A percentile compares a stretch with the other conserved stretches of the same genome.
These are phyloP conservation scores for Nineta flava DNA, from an alignment of 2,888 invertebrate genomes.

Conservation along the genomic window DNA sequence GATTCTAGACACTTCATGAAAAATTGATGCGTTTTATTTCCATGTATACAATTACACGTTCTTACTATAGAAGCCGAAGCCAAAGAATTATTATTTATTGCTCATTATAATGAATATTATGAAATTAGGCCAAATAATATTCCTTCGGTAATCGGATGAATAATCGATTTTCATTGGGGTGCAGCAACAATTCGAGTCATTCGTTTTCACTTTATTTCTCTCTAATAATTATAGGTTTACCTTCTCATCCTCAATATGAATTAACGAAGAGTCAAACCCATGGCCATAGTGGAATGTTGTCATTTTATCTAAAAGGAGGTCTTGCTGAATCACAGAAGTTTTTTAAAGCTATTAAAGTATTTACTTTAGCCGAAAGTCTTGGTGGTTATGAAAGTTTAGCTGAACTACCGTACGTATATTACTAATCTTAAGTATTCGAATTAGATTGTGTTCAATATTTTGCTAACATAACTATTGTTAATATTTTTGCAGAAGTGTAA, in stretches of 20 bases:
- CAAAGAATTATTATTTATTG: too few species aligned
- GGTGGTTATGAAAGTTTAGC: constrained; percentile 92
- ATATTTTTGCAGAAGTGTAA: constrained; percentile 50
- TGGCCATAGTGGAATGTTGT: constrained; percentile 85
- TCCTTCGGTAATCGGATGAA: background rate
- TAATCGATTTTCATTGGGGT: background rate
- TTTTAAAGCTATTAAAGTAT: constrained; percentile 58
- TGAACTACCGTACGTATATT: constrained; percentile 69
- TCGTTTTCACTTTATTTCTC: background rate
- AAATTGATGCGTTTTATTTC: too few species aligned
- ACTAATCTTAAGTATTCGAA: too few species aligned
- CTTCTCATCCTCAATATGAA: constrained; percentile 74
- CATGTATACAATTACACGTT: too few species aligned
- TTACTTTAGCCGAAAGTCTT: constrained; percentile 82
- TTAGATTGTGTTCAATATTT: too few species aligned
- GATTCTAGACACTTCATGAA: too few species aligned
- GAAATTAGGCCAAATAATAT: too few species aligned
- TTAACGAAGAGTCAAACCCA: constrained; percentile 63
- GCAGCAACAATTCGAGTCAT: background rate
- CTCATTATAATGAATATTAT: too few species aligned
- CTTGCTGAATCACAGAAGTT: constrained; percentile 56
- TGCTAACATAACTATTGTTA: background rate
- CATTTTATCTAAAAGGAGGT: constrained; percentile 71
- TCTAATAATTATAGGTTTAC: constrained; percentile 34
- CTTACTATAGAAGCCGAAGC: too few species aligned